phyloP scores from a whole-genome alignment of 2,113 vertebrate species.

The Clinocottus analis region DNA sequence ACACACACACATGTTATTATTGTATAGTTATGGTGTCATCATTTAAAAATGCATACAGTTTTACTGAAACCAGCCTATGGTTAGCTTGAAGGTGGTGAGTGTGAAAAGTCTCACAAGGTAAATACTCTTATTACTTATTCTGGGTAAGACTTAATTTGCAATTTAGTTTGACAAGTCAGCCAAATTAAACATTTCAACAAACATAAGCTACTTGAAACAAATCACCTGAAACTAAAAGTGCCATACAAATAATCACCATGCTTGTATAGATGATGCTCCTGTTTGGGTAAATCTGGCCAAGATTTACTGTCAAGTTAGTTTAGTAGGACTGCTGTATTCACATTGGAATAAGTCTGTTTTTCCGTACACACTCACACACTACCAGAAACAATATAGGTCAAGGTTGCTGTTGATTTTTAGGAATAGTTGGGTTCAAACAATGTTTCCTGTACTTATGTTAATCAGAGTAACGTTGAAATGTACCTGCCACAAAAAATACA shows the following conservation, averaged over 20 bases:
- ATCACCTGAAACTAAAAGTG: background rate
- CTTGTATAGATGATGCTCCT: background rate
- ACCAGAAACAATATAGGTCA: background rate
- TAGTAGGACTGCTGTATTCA: background rate
- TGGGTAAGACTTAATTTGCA: background rate
- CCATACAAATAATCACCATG: background rate
- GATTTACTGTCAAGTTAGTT: background rate
- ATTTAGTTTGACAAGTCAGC: background rate
- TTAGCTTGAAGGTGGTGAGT: too few relatives aligned
- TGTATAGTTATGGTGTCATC: background rate
- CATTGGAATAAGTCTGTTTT: background rate
- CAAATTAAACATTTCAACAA: background rate
- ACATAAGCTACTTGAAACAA: background rate
- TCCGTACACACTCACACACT: background rate
- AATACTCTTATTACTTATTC: background rate
- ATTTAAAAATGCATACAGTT: background rate
- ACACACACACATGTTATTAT: background rate
- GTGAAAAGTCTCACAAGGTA: background rate
- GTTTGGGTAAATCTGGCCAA: background rate
- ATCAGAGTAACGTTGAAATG: background rate
- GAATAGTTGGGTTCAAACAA: background rate
- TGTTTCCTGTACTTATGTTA: background rate
- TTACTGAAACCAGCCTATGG: background rate
- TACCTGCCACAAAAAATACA: background rate
- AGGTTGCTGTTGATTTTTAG: background rate